phyloP scores from a whole-genome alignment of 2,113 vertebrate species.

The Anhinga rufa region DNA sequence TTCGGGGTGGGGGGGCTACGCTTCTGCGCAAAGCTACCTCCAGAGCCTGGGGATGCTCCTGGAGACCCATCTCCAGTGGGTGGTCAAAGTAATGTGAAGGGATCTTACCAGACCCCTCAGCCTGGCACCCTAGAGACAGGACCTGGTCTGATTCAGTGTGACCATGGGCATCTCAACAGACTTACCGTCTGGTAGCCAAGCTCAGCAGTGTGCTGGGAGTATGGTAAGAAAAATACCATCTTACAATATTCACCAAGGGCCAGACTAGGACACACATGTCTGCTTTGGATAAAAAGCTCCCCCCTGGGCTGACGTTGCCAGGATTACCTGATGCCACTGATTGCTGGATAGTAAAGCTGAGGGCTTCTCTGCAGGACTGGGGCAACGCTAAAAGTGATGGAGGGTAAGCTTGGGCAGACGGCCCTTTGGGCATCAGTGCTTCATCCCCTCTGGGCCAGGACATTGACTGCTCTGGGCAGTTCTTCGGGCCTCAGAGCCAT shows the following conservation, averaged over 20 bases:
- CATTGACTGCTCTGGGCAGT: neutral
- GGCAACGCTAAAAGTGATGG: neutral
- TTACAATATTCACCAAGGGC: neutral
- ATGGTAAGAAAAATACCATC: neutral
- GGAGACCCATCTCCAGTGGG: neutral
- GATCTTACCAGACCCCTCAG: neutral
- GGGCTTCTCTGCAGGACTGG: neutral
- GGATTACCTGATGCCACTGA: neutral
- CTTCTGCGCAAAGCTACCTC: neutral
- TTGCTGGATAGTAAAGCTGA: neutral
- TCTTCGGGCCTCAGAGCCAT: rapidly evolving
- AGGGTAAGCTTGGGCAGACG: neutral
- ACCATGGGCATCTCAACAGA: neutral
- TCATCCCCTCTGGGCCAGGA: neutral
- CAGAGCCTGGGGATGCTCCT: neutral
- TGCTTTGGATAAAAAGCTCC: neutral
- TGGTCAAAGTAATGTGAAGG: neutral
- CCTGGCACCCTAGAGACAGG: neutral
- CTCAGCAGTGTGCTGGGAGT: neutral
- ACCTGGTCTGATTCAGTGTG: neutral
- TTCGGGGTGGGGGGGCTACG: neutral
- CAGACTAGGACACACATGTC: neutral
- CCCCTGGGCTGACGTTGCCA: neutral
- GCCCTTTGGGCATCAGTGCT: neutral
- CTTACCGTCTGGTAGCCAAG: neutral